Percentiles rank a stretch among this genome's conserved stretches.
Conservation (phyloP, 2,797 vertebrate genomes). For the Denticeps clupeoides region DNA sequence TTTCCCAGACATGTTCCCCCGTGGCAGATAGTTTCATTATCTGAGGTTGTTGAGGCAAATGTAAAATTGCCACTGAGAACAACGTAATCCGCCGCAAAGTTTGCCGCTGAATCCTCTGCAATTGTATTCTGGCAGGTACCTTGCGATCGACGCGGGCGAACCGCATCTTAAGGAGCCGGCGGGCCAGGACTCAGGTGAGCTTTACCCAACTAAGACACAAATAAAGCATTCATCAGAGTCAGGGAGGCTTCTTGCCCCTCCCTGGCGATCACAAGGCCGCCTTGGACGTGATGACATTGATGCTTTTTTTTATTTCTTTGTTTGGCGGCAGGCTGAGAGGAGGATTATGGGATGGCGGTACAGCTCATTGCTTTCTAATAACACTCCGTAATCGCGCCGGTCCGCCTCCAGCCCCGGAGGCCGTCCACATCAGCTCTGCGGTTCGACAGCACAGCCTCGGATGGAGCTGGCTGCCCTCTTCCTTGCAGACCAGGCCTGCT, state of each 20-base stretch:
- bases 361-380: conserved; percentile 61
- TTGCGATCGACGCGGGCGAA: conserved; percentile 7
- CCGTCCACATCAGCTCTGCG: conserved; percentile 54
- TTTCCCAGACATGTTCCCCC: neutral
- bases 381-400: conserved; percentile 54
- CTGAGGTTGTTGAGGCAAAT: conserved; percentile 7
- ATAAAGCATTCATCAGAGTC: conserved; percentile 25
- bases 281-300: conserved; percentile 34
- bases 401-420: conserved; percentile 50
- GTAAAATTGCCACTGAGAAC: conserved; percentile 3
- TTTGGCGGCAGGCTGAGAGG: conserved; percentile 21
- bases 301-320: too few species aligned
- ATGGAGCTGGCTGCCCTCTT: conserved; percentile 27
- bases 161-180: conserved; percentile 2
- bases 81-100: conserved; percentile 10
- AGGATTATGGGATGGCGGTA: conserved; percentile 49
- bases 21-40: conserved; percentile 25
- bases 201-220: conserved; percentile 12
- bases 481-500: conserved; percentile 47
- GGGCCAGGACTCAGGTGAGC: conserved; percentile 6
- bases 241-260: conserved; percentile 8
- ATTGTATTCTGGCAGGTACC: neutral
- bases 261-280: conserved; percentile 14
- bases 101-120: neutral
- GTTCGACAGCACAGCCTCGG: conserved; percentile 43